Evolutionary conservation across 2,113 vertebrate species (phyloP), one percentile per base, ranked within the genome.

Genomic region (Carassius carassius): DNA sequence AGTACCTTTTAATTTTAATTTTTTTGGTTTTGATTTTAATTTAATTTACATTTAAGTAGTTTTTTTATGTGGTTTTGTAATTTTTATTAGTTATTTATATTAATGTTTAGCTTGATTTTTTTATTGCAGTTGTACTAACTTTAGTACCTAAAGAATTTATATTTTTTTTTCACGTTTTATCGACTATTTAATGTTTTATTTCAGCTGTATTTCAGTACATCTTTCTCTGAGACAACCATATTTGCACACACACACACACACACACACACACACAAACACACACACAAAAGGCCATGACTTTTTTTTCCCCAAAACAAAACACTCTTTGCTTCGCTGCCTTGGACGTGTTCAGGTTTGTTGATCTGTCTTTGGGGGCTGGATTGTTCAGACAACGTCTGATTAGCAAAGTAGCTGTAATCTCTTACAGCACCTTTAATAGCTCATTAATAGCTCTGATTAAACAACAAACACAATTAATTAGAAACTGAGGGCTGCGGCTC

Each of bases 381-480:
- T 47, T 73, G n/a, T 10, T 37, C 35, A 23, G 37, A 44, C 3
- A 5, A 14, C 2, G 11, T 47, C 11, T 73, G 19, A 14, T 75
- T 17, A 75, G n/a, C 12, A 75, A 49, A 75, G 25, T 32, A 54
- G 49, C 74, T 32, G 13, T 54, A 32, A 54, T 76, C 47, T 54
- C 23, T 76, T 76, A 49, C 74, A 19, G 47, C 74, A 32, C 74
- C 23, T 54, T 56, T 76, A 54, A 76, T 32, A 54, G 14, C 47
- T 76, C 25, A 76, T 76, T 76, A 76, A 49, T 76, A 12, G 49
- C 49, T 47, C 21, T 23, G 23, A 56, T 77, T 29, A 56, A 77
- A 32, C 44, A 56, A 54, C 32, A 60, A 29, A 51, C 2, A 32
- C 49, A 21, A 1, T 41, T 37, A 19, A 78, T 60, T 35, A 78